Evolutionary conservation across 1,140 invertebrate species (phyloP), one percentile per base, ranked within the genome.

Genomic region (Thaumatotibia leucotreta): DNA sequence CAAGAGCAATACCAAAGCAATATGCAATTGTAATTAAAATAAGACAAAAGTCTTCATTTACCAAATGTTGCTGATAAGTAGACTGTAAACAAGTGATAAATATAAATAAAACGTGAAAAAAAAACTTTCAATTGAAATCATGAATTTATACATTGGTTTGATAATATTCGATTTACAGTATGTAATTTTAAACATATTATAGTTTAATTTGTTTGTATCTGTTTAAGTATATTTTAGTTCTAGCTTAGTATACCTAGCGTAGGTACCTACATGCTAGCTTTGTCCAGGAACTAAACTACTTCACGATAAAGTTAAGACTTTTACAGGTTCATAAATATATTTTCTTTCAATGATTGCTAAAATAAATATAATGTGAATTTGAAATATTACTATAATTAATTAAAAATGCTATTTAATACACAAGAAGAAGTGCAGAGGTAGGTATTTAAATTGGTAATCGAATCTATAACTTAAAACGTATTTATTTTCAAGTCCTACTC

Each of bases 1-100:
- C 33, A 64, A 69, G 54, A 84, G 76, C 69, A 83, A 79, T 79
- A 75, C 66, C 65, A 67, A 76, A 82, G 80, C 77, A 83, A 82
- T 84, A 83, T 69, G 68, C 67, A 69, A 62, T 6, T 62, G 61
- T 62, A 62, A 32, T 62, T 62, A 11, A n/a, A 17, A 22, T 62
- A 20, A n/a, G 61, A 33, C 32, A 31, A 35, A 62, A 22, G 32
- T 62, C 29, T 20, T 27, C 4, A 27, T 58, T 31, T 58, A 58
- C 52, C 50, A 52, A 52, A 52, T 11, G 23, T 58, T 31, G 52
- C 23, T 58, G 24, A 58, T 58, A 58, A 58, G 14, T 62, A 62
- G 61, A 62, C 61, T 62, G 61, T 62, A 29, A 17, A 35, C 64
- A 61, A 62, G 74, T 76, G 71, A 73, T 76, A 76, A 68, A 65